Conservation (phyloP, 2,888 invertebrate genomes). For the Eretmocerus hayati region DNA sequence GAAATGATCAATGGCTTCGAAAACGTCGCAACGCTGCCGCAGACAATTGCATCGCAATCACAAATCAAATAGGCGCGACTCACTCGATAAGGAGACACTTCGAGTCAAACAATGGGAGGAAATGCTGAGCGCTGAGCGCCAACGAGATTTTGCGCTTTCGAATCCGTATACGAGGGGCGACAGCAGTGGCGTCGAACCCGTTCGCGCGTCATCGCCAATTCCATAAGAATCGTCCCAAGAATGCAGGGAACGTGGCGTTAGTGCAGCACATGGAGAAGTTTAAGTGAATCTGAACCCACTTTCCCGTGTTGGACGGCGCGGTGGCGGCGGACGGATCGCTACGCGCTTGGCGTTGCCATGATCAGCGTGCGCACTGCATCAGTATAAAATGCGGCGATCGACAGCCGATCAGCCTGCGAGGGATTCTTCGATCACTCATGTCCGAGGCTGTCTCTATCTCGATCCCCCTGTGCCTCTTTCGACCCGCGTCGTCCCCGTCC, state of each 20-base stretch:
- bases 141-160: background rate
- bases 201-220: conserved; percentile 3
- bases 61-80: background rate
- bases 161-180: background rate
- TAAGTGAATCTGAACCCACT: too few relatives aligned
- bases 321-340: background rate
- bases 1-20: too few relatives aligned
- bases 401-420: conserved; percentile 1
- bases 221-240: conserved; percentile 9
- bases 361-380: background rate
- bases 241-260: background rate
- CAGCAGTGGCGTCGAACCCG: too few relatives aligned
- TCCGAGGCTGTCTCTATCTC: conserved; percentile 3
- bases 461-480: too few relatives aligned
- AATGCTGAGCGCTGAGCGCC: background rate
- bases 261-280: too few relatives aligned
- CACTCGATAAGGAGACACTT: conserved; percentile 4
- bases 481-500: background rate
- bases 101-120: conserved; percentile 2
- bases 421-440: background rate
- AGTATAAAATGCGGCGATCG: background rate
- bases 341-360: too few relatives aligned
- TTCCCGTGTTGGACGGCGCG: background rate
- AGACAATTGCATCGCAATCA: too few relatives aligned
- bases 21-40: too few relatives aligned